These are phyloP conservation scores for Drosophila mayri DNA, from an alignment of 1,140 invertebrate genomes.

Conservation along the genomic window DNA sequence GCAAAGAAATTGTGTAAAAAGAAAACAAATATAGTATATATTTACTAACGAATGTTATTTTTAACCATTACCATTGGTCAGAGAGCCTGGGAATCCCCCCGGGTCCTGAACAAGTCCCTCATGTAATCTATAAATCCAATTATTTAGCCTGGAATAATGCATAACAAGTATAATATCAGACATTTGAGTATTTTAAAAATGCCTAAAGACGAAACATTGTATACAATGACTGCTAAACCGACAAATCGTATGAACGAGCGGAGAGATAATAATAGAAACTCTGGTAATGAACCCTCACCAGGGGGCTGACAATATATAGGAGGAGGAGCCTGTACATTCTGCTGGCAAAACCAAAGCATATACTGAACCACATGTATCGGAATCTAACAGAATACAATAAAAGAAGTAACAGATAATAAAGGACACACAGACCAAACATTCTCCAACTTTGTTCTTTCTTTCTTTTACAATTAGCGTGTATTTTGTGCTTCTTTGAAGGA, in stretches of 20 bases:
- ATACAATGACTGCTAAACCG: slow-evolving; percentile 71
- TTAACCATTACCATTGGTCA: slow-evolving; percentile 32
- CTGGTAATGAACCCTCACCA: slow-evolving; percentile 54
- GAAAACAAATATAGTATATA: slow-evolving; percentile 50
- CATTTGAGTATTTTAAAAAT: slow-evolving; percentile 67
- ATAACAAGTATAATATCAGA: slow-evolving; percentile 62
- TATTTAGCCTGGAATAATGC: slow-evolving; percentile 47
- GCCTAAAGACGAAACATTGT: slow-evolving; percentile 48
- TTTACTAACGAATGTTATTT: slow-evolving; percentile 59
- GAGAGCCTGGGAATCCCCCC: slow-evolving; percentile 1
- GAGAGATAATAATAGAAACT: slow-evolving; percentile 35
- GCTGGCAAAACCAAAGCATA: slow-evolving; percentile 37
- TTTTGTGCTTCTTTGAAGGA: slow-evolving; percentile 14
- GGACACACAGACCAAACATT: slow-evolving; percentile 79
- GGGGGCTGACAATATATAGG: slow-evolving; percentile 77
- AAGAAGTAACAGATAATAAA: slow-evolving; percentile 76
- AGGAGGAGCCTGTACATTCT: slow-evolving; percentile 61
- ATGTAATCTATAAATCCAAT: slow-evolving; percentile 48
- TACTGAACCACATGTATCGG: slow-evolving; percentile 52
- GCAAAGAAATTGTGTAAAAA: slow-evolving; percentile 43
- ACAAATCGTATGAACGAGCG: slow-evolving; percentile 56
- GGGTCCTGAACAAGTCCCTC: slow-evolving; percentile 9
- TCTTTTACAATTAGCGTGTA: slow-evolving; percentile 29
- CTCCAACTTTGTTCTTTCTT: not conserved
- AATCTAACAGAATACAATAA: slow-evolving; percentile 61